Percentiles rank a stretch among this genome's conserved stretches.
Evolutionary conservation across 1,140 invertebrate species (phyloP).

Genomic region (Bombus cullumanus): DNA sequence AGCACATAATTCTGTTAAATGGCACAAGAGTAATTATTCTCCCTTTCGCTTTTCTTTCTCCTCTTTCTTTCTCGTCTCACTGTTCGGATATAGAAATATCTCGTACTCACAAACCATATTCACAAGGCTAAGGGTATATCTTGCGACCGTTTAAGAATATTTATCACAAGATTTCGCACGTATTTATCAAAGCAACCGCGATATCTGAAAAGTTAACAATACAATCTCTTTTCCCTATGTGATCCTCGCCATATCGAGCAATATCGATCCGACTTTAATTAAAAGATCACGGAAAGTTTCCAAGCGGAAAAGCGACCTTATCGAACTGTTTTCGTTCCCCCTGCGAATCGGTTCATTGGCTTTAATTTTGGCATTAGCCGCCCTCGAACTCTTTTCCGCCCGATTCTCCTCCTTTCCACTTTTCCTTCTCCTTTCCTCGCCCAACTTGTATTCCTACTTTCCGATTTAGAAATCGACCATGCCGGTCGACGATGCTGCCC

Average conservation of each 20-base stretch:
- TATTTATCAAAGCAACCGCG: too few relatives aligned
- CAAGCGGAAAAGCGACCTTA: slow-evolving; percentile 52
- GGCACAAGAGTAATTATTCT: not conserved
- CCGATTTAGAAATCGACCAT: slow-evolving; percentile 63
- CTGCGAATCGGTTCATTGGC: too few relatives aligned
- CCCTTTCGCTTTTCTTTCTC: not conserved
- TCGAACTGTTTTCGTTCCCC: too few relatives aligned
- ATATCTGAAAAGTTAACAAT: not conserved
- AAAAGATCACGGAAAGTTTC: slow-evolving; percentile 51
- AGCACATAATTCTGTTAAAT: not conserved
- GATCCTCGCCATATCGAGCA: not conserved
- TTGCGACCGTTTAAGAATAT: too few relatives aligned
- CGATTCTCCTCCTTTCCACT: not conserved
- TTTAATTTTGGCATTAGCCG: too few relatives aligned
- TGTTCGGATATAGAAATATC: not conserved
- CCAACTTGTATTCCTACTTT: slow-evolving; percentile 43
- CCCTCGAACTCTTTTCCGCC: slow-evolving; percentile 42
- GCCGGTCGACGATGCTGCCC: slow-evolving; percentile 27
- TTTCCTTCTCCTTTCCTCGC: not conserved
- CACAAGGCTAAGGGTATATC: too few relatives aligned
- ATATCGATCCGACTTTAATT: slow-evolving; percentile 59
- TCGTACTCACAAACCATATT: too few relatives aligned
- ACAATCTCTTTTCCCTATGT: too few relatives aligned
- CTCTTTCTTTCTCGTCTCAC: not conserved
- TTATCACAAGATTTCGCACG: not conserved